Conservation (phyloP, 2,797 vertebrate genomes). For the Borostomias antarcticus region DNA sequence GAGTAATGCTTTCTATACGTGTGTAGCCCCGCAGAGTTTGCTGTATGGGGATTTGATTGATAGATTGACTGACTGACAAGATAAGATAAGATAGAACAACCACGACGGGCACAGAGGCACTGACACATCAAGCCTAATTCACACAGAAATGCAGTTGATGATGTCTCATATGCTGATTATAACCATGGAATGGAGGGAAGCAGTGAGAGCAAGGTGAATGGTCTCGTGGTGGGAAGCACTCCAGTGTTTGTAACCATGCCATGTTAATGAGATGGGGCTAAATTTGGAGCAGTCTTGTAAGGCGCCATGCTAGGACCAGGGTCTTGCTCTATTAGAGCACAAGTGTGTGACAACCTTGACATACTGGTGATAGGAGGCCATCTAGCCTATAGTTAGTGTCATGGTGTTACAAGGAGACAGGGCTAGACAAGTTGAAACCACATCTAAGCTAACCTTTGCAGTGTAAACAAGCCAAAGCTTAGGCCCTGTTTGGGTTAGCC, state of each 20-base stretch:
- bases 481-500: not conserved
- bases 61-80: too few relatives aligned
- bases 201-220: not conserved
- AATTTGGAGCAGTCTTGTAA: slow-evolving; percentile 30
- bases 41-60: too few relatives aligned
- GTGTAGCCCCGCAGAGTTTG: too few relatives aligned
- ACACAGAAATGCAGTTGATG: too few relatives aligned
- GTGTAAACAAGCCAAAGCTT: not conserved
- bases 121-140: too few relatives aligned
- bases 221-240: slow-evolving; percentile 3
- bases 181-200: slow-evolving; percentile 8
- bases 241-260: slow-evolving; percentile 25
- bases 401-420: slow-evolving; percentile 34
- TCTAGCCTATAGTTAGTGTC: not conserved
- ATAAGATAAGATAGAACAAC: too few relatives aligned
- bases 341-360: slow-evolving; percentile 42
- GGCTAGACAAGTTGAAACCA: slow-evolving; percentile 15
- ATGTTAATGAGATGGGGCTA: slow-evolving; percentile 33
- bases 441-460: not conserved
- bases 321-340: slow-evolving; percentile 51
- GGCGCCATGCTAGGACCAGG: slow-evolving; percentile 11
- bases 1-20: too few relatives aligned
- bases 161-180: too few relatives aligned
- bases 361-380: slow-evolving; percentile 40
- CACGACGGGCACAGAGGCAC: too few relatives aligned